A percentile compares a stretch with the other conserved stretches of the same genome.
phyloP scores from a whole-genome alignment of 2,113 vertebrate genomes.

The Planiliza haematocheilus region DNA sequence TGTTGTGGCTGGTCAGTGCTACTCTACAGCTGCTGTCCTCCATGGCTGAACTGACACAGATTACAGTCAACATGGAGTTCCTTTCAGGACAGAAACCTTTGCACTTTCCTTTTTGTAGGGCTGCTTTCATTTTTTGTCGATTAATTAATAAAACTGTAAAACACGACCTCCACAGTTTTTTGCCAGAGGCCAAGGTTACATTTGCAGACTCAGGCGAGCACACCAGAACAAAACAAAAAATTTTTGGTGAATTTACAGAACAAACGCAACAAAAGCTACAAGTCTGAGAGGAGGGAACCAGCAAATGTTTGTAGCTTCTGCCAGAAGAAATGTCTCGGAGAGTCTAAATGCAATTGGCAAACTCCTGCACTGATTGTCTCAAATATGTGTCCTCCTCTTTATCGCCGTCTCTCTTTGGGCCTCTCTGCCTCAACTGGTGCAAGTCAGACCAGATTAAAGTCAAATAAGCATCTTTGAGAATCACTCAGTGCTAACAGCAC shows the following conservation, averaged over 20 bases:
- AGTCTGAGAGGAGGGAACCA: neutral
- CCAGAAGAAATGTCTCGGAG: too few relatives aligned
- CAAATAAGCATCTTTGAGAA: conserved; percentile 50
- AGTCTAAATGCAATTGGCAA: neutral
- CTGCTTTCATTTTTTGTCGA: neutral
- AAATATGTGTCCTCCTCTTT: conserved; percentile 7
- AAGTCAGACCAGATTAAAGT: conserved; percentile 59
- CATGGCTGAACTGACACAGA: conserved; percentile 4
- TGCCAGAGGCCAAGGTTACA: too few relatives aligned
- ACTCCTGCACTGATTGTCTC: neutral
- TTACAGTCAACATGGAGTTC: neutral
- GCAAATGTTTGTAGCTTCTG: neutral
- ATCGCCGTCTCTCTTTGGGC: neutral
- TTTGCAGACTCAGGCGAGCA: too few relatives aligned
- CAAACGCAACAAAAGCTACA: neutral
- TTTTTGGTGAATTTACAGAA: too few relatives aligned
- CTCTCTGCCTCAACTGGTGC: conserved; percentile 17
- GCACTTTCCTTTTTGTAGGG: too few relatives aligned
- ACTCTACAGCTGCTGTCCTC: neutral
- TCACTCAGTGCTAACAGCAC: conserved; percentile 41
- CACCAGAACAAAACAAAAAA: too few relatives aligned
- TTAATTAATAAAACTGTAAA: neutral
- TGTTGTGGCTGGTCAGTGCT: too few relatives aligned
- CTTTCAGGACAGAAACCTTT: neutral
- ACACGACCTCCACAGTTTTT: too few relatives aligned